Base-by-base conservation (phyloP, 2,113 vertebrate species). In the Callipepla californica region DNA sequence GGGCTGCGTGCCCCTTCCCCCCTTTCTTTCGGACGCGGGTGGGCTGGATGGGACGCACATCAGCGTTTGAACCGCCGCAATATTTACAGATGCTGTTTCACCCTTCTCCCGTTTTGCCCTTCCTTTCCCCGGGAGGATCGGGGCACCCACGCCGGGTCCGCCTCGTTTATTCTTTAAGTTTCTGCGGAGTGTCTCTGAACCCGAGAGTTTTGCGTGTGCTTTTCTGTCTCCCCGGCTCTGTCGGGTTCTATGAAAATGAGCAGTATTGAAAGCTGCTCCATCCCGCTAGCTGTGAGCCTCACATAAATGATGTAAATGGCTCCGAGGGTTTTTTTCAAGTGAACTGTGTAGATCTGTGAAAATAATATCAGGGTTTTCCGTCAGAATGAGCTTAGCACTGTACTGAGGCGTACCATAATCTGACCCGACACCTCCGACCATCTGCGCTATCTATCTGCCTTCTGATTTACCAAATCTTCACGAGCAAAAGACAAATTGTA, bases 381-480 rank as follows among this genome's bases (percentile, higher is more conserved):
- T 99, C 98, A 99, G 98, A 99, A 98, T 98, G 98, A 99, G 98
- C 98, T 99, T 99, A 97, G 96, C 98, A 97, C 98, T 98, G 98
- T 98, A 99, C 96, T 98, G 98, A 99, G 98, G 98, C 99, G 97
- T 99, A 98, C 98, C 98, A 97, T 99, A 98, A 99, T 99, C 97
- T 98, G 99, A 99, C 98, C 98, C 97, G 99, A 99, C 99, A 99
- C 98, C 98, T 99, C 98, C 98, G 98, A 99, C 98, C 99, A 99
- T 99, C 98, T 99, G 98, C 98, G 99, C 98, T 98, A 99, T 99
- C 98, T 99, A 99, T 99, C 99, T 98, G 98, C 98, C 99, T 98
- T 99, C 98, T 99, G 99, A 98, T 98, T 99, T 98, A 99, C 98
- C 97, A 98, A 98, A 98, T 98, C 98, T 97, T 98, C 97, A 97